These are phyloP conservation scores for Neodontobutis hainanensis DNA, from an alignment of 2,113 vertebrate genomes.

Conservation along the genomic window DNA sequence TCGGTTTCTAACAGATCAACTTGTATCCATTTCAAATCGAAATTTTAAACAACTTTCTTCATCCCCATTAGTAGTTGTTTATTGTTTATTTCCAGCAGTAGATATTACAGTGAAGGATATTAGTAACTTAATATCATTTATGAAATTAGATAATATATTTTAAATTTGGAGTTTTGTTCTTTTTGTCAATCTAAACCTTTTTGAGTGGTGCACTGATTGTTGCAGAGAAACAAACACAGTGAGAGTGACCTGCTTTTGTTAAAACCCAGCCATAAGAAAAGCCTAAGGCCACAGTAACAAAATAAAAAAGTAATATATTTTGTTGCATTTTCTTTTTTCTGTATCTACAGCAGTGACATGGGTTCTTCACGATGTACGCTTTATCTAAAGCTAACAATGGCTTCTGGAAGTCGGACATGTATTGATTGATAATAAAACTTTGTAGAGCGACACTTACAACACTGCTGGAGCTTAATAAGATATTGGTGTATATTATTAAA, in stretches of 20 bases:
- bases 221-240: constrained; percentile 14
- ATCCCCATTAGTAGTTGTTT: too few species aligned
- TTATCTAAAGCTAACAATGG: background rate
- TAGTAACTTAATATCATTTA: too few species aligned
- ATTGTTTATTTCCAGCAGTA: too few species aligned
- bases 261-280: constrained; percentile 61
- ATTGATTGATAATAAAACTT: background rate
- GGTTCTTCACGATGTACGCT: too few species aligned
- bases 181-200: too few species aligned
- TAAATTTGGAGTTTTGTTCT: too few species aligned
- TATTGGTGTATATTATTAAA: too few species aligned
- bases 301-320: background rate
- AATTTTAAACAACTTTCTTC: too few species aligned
- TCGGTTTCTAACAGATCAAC: background rate
- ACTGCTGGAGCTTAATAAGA: too few species aligned
- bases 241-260: constrained; percentile 49
- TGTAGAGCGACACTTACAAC: background rate
- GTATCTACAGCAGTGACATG: background rate
- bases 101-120: too few species aligned
- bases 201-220: too few species aligned
- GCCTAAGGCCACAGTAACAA: constrained; percentile 23
- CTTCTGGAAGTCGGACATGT: background rate
- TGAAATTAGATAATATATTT: too few species aligned
- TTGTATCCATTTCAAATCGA: background rate
- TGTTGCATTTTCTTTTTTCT: background rate